Conservation (phyloP, 2,888 invertebrate genomes). For the Ypsolopha scabrella region DNA sequence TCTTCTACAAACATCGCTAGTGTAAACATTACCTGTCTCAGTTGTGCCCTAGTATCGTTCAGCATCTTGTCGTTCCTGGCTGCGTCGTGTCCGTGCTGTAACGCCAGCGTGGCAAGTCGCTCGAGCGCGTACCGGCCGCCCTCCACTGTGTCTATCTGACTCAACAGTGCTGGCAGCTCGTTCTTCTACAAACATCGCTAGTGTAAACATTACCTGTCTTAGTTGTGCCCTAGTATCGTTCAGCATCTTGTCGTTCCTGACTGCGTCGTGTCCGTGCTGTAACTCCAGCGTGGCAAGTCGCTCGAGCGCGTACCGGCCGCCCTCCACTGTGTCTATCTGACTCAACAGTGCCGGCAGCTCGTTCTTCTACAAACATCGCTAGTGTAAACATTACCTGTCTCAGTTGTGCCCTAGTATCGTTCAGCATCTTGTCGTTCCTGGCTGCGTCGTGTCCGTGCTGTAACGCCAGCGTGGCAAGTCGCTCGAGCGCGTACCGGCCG, state of each 20-base stretch:
- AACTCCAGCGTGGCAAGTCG: constrained; percentile 17
- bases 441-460: constrained; percentile 55
- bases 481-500: constrained; percentile 41
- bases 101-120: constrained; percentile 31
- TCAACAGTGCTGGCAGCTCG: too few relatives aligned
- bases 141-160: too few relatives aligned
- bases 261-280: neutral
- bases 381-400: constrained; percentile 28
- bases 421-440: constrained; percentile 28
- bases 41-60: constrained; percentile 29
- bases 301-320: too few relatives aligned
- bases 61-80: constrained; percentile 35
- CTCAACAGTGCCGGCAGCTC: too few relatives aligned
- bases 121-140: constrained; percentile 29
- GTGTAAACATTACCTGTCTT: too few relatives aligned
- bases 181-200: too few relatives aligned
- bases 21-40: constrained; percentile 43
- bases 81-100: constrained; percentile 52
- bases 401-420: constrained; percentile 33
- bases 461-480: constrained; percentile 32
- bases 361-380: neutral
- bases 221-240: too few relatives aligned
- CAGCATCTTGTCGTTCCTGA: too few relatives aligned
- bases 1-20: neutral
- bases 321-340: too few relatives aligned